Evolutionary conservation across 2,888 invertebrate species (phyloP).

Genomic region (Chloroclystis v-ata): DNA sequence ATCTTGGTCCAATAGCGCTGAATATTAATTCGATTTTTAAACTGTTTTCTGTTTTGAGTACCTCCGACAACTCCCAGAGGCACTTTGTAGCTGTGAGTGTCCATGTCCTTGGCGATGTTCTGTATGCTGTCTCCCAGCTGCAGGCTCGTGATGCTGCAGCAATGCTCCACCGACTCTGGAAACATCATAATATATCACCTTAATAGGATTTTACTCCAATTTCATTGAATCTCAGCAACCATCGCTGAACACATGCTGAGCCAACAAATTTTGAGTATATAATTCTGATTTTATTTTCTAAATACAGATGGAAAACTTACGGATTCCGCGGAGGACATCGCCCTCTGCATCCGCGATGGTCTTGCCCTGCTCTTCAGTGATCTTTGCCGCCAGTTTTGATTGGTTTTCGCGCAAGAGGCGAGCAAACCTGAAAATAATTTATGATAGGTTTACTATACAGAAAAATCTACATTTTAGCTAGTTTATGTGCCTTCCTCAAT

Average conservation of each 20-base stretch:
- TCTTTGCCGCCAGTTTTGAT: constrained; percentile 91
- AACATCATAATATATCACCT: too few relatives aligned
- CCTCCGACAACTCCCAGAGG: constrained; percentile 96
- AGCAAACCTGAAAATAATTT: constrained; percentile 78
- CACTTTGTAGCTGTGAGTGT: constrained; percentile 92
- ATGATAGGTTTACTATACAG: too few relatives aligned
- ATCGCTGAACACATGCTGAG: too few relatives aligned
- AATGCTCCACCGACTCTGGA: constrained; percentile 98
- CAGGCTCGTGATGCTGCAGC: constrained; percentile 94
- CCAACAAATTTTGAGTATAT: too few relatives aligned
- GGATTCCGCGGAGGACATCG: constrained; percentile 97
- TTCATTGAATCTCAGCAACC: too few relatives aligned
- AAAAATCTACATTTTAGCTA: too few relatives aligned
- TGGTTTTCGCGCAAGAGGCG: constrained; percentile 91
- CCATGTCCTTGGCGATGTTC: constrained; percentile 96
- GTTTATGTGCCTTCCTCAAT: too few relatives aligned
- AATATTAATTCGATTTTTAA: neutral
- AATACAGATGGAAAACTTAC: too few relatives aligned
- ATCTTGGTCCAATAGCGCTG: too few relatives aligned
- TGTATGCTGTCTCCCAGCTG: constrained; percentile 95
- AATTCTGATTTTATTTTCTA: too few relatives aligned
- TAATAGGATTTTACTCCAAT: neutral
- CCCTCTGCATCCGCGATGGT: constrained; percentile 98
- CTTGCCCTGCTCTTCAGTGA: constrained; percentile 98
- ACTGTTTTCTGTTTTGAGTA: too few relatives aligned